These are phyloP conservation scores for Chaetodon auriga DNA, from an alignment of 2,113 vertebrate species.

Conservation along the genomic window DNA sequence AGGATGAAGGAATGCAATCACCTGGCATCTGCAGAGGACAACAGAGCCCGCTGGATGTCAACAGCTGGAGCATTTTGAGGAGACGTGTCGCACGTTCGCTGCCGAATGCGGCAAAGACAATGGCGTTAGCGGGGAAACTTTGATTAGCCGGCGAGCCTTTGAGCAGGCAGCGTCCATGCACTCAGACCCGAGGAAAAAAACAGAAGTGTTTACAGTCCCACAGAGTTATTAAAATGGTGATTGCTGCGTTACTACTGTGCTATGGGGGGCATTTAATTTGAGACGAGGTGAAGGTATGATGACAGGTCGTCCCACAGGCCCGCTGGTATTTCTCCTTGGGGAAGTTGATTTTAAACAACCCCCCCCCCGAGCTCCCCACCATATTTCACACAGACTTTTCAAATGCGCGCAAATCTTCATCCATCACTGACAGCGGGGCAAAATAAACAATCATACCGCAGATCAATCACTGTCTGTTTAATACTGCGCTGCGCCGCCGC, in stretches of 20 bases:
- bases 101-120: conserved; percentile 45
- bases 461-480: conserved; percentile 84
- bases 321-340: conserved; percentile 53
- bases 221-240: conserved; percentile 54
- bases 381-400: conserved; percentile 69
- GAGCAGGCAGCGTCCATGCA: not conserved
- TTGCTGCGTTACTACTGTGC: conserved; percentile 30
- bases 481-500: conserved; percentile 52
- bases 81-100: conserved; percentile 31
- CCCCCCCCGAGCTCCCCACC: conserved; percentile 24
- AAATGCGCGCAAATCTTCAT: conserved; percentile 71
- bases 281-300: conserved; percentile 46
- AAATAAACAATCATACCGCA: conserved; percentile 80
- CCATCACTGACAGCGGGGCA: conserved; percentile 77
- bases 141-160: conserved; percentile 5
- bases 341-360: conserved; percentile 52
- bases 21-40: conserved; percentile 49
- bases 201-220: conserved; percentile 20
- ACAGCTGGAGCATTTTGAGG: conserved; percentile 35
- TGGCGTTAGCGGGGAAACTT: not conserved
- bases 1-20: conserved; percentile 66
- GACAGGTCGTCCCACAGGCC: conserved; percentile 49
- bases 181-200: conserved; percentile 30
- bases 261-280: conserved; percentile 47
- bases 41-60: conserved; percentile 50